Percentiles rank a stretch among this genome's conserved stretches.
These are phyloP conservation scores for Styela clava DNA, from an alignment of 23 tunicate species.

Conservation along the genomic window DNA sequence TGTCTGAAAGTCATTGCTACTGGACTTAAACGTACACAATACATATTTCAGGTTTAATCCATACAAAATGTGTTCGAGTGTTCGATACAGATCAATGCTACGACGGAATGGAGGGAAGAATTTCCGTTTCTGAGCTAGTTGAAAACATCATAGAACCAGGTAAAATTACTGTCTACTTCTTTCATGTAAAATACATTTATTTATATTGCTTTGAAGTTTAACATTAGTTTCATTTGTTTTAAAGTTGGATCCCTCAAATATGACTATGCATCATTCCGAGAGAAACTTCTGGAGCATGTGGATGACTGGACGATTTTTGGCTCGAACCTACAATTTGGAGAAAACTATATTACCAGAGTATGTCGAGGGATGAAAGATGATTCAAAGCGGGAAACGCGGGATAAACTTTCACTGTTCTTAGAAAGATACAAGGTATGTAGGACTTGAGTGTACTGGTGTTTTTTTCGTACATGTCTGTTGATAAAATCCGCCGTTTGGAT, in stretches of 20 bases:
- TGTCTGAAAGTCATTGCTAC: too few species aligned
- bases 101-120: constrained; percentile 29
- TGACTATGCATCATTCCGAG: constrained; percentile 1
- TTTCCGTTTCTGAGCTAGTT: constrained; percentile 33
- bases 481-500: background rate
- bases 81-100: constrained; percentile 40
- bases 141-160: constrained; percentile 54
- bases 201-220: too few species aligned
- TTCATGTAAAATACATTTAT: too few species aligned
- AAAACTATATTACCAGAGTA: constrained; percentile 22
- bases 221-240: too few species aligned
- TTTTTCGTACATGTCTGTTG: too few species aligned
- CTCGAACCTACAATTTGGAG: constrained; percentile 34
- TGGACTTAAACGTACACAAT: too few species aligned
- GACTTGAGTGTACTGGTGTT: background rate
- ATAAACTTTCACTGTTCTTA: constrained; percentile 29
- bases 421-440: constrained; percentile 36
- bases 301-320: constrained; percentile 39
- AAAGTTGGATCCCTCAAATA: constrained; percentile 9
- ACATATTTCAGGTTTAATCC: constrained; percentile 62
- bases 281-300: background rate
- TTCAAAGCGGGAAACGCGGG: background rate
- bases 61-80: constrained; percentile 27
- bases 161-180: too few species aligned
- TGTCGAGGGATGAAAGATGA: background rate